Evolutionary conservation across 23 tunicate species (phyloP), one percentile per base, ranked within the genome.

Genomic region (Phallusia fumigata): DNA sequence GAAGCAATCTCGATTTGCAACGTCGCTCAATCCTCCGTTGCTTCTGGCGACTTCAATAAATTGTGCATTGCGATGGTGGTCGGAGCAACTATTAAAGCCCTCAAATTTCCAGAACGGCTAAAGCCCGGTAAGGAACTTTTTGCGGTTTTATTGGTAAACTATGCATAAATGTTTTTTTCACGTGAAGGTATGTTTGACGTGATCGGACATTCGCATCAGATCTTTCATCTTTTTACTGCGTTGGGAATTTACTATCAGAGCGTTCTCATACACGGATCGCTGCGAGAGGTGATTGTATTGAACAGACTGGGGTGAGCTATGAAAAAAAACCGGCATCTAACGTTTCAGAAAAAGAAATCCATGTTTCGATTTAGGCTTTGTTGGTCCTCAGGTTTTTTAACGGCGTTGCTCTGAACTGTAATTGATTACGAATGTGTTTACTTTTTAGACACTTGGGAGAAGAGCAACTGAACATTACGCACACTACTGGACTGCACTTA

Each of bases 171-270:
- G 10, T 40, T 5, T 40, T 3, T 40, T 40, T 5, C 47, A 3
- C 10, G 47, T 40, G 10, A 76, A 91, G 96, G 96, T 16, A 52
- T 34, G 31, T 91, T 91, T 79, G 96, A 91, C 52, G 83, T 91
- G 22, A 75, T 91, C 30, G 96, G 96, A 0, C 96, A 91, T 40
- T 91, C 96, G 36, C 96, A 91, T 74, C 90, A 91, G 36, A 76
- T 89, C 64, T 82, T 91, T 44, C 96, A 91, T 52, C 76, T 91
- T 31, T 65, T 74, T 36, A 91, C 84, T 12, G 87, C 87, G 19
- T 19, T 79, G 28, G 96, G 84, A 31, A 58, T 91, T 45, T 86
- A 91, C 53, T 91, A 82, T 52, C 84, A 91, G 44, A 36, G 86
- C 0, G 30, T 47, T 19, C 52, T 91, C 32, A 40, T 91, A 18